A percentile compares a stretch with the other conserved stretches of the same genome.
These are phyloP conservation scores for Australoheros scitulus DNA, from an alignment of 2,113 vertebrate species.

Conservation along the genomic window DNA sequence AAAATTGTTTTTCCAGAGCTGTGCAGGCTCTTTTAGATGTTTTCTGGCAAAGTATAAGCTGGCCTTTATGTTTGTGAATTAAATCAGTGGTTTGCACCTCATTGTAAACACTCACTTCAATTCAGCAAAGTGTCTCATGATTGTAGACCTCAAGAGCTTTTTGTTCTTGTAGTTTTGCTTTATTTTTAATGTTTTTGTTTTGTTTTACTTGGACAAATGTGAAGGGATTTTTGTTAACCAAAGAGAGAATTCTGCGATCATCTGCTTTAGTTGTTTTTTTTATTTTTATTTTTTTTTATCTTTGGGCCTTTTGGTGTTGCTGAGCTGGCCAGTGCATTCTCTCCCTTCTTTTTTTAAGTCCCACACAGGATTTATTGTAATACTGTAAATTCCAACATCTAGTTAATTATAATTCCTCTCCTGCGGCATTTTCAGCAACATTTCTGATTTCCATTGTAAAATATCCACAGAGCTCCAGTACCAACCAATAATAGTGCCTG, in stretches of 20 bases:
- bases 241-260: background rate
- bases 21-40: too few relatives aligned
- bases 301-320: background rate
- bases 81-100: too few relatives aligned
- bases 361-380: background rate
- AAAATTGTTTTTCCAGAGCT: too few relatives aligned
- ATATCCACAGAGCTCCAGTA: conserved; percentile 25
- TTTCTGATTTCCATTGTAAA: background rate
- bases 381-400: background rate
- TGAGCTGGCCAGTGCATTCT: background rate
- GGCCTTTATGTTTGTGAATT: too few relatives aligned
- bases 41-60: too few relatives aligned
- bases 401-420: background rate
- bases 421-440: background rate
- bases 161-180: too few relatives aligned
- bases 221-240: background rate
- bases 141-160: too few relatives aligned
- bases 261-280: background rate
- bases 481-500: conserved; percentile 36
- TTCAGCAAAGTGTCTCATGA: too few relatives aligned
- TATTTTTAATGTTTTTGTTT: too few relatives aligned
- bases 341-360: background rate
- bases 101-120: too few relatives aligned
- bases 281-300: too few relatives aligned
- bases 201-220: too few relatives aligned